Percentiles rank a stretch among this genome's conserved stretches.
Evolutionary conservation across 2,113 vertebrate species (phyloP).

Genomic region (Cygnus atratus): DNA sequence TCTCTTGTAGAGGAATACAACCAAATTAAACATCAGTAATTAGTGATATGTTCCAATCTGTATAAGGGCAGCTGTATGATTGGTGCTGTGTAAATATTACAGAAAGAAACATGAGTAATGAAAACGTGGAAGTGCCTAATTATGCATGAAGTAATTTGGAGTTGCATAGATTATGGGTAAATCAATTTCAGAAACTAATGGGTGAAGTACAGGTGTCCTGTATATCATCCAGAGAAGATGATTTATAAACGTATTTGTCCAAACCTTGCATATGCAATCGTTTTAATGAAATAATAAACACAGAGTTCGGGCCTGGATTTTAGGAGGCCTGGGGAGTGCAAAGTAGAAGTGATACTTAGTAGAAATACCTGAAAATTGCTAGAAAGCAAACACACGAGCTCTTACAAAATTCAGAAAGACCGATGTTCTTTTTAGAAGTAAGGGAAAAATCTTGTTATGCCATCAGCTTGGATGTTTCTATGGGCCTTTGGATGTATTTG

Average conservation of each 20-base stretch:
- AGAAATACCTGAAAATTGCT: not conserved
- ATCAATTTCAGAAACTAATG: constrained; percentile 27
- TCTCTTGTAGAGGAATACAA: not conserved
- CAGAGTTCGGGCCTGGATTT: not conserved
- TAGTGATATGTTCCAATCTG: not conserved
- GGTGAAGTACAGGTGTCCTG: not conserved
- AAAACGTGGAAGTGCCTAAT: constrained; percentile 13
- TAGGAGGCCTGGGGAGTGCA: not conserved
- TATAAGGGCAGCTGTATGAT: not conserved
- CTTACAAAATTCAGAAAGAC: not conserved
- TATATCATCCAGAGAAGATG: not conserved
- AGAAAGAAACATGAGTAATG: not conserved
- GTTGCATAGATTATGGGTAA: not conserved
- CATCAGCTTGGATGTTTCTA: not conserved
- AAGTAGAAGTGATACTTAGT: not conserved
- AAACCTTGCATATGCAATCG: not conserved
- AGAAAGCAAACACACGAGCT: not conserved
- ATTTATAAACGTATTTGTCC: not conserved
- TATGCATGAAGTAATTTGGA: constrained; percentile 37
- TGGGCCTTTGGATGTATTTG: not conserved
- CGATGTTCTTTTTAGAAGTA: not conserved
- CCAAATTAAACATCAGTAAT: not conserved
- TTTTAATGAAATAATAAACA: not conserved
- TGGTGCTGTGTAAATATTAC: not conserved
- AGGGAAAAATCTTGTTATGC: not conserved